Evolutionary conservation across 2,888 invertebrate species (phyloP).

Genomic region (Parnassius glacialis): DNA sequence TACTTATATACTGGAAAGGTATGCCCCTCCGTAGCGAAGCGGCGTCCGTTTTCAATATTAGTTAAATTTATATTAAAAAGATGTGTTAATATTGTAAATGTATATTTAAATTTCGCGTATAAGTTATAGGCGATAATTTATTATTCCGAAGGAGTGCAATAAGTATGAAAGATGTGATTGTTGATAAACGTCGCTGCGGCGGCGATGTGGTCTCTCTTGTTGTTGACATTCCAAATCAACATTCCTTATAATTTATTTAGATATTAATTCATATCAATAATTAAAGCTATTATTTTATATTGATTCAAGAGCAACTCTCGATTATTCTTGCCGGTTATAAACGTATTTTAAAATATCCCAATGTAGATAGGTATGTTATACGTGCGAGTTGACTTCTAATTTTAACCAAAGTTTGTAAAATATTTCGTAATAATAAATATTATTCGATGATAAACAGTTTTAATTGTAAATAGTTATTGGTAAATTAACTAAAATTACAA

Average conservation of each 20-base stretch:
- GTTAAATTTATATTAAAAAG: constrained; percentile 76
- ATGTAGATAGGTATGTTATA: constrained; percentile 70
- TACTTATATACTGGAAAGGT: constrained; percentile 25
- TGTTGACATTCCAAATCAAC: constrained; percentile 69
- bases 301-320: constrained; percentile 34
- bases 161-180: constrained; percentile 77
- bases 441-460: constrained; percentile 76
- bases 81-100: constrained; percentile 80
- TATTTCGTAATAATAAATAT: constrained; percentile 76
- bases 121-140: constrained; percentile 72
- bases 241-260: constrained; percentile 55
- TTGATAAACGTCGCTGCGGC: constrained; percentile 58
- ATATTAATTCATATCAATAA: constrained; percentile 40
- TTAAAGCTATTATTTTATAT: constrained; percentile 34
- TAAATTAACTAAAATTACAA: constrained; percentile 65
- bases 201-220: constrained; percentile 42
- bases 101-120: constrained; percentile 67
- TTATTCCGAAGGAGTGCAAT: constrained; percentile 78
- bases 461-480: constrained; percentile 77
- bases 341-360: constrained; percentile 47
- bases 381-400: constrained; percentile 72
- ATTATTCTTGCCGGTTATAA: constrained; percentile 37
- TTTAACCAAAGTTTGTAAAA: constrained; percentile 81
- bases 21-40: constrained; percentile 40
- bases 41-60: constrained; percentile 67